A percentile compares a stretch with the other conserved stretches of the same genome.
These are phyloP conservation scores for Nasonia vitripennis DNA, from an alignment of 1,140 invertebrate genomes.

Conservation along the genomic window DNA sequence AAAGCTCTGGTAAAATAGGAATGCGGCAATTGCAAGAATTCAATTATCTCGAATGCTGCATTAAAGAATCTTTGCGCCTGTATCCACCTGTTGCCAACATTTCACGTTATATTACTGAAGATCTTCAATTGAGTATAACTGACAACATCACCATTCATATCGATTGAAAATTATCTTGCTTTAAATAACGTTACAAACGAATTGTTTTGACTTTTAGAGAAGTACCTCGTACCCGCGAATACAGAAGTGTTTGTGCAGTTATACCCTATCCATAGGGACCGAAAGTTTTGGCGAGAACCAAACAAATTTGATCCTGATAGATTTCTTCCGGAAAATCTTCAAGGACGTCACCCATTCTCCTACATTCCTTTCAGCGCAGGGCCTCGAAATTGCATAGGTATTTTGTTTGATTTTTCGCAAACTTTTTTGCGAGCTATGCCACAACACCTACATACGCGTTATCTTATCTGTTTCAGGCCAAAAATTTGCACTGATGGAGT, in stretches of 20 bases:
- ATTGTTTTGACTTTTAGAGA: constrained; percentile 48
- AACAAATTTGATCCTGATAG: constrained; percentile 77
- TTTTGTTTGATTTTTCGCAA: neutral
- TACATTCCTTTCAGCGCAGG: constrained; percentile 75
- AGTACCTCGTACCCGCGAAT: constrained; percentile 66
- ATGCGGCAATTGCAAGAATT: constrained; percentile 52
- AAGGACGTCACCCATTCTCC: constrained; percentile 75
- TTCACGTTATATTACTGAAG: constrained; percentile 54
- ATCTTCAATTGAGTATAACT: constrained; percentile 62
- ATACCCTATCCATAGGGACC: constrained; percentile 75
- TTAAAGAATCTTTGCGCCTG: constrained; percentile 78
- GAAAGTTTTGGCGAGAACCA: constrained; percentile 79
- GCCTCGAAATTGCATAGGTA: constrained; percentile 58
- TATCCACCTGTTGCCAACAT: constrained; percentile 78
- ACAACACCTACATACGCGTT: too few relatives aligned
- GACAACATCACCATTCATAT: neutral
- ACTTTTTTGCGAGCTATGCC: neutral
- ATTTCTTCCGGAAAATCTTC: constrained; percentile 76
- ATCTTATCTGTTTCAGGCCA: constrained; percentile 75
- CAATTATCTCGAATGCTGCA: constrained; percentile 77
- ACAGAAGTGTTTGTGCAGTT: constrained; percentile 71
- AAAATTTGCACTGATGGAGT: constrained; percentile 87
- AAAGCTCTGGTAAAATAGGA: constrained; percentile 42
- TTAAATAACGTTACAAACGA: too few relatives aligned
- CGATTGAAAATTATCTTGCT: too few relatives aligned